phyloP scores from a whole-genome alignment of 2,888 invertebrate species.

The Julus scanicus region DNA sequence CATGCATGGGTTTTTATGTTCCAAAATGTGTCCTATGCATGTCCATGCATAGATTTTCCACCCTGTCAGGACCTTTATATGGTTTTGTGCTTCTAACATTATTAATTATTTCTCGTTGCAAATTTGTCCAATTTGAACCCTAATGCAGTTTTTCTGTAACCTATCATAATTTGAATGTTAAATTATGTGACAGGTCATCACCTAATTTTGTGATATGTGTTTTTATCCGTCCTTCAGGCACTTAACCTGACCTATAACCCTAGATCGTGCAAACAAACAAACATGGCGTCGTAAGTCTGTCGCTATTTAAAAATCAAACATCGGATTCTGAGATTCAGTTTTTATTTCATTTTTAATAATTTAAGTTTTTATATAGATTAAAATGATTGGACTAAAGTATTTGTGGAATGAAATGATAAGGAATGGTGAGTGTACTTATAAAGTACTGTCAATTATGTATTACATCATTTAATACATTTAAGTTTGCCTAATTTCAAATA shows the following conservation, averaged over 20 bases:
- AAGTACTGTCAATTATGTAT: too few relatives aligned
- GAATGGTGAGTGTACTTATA: background rate
- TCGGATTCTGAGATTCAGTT: background rate
- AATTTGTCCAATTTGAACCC: background rate
- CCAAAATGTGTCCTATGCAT: too few relatives aligned
- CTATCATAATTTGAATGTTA: conserved; percentile 34
- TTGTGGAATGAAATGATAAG: background rate
- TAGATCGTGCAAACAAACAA: background rate
- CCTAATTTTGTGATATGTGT: conserved; percentile 44
- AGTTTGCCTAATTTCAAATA: too few relatives aligned
- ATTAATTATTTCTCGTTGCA: background rate
- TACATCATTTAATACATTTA: too few relatives aligned
- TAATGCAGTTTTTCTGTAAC: background rate
- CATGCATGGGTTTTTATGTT: too few relatives aligned
- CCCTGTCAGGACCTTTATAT: too few relatives aligned
- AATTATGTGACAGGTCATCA: conserved; percentile 36
- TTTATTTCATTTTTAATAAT: background rate
- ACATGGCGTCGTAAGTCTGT: conserved; percentile 34
- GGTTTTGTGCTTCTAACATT: background rate
- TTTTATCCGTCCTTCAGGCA: conserved; percentile 47
- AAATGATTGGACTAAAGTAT: background rate
- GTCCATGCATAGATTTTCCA: too few relatives aligned
- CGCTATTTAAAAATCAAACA: background rate
- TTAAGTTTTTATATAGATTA: background rate
- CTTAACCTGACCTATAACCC: background rate